Conservation (phyloP, 2,113 vertebrate genomes). For the Arothron firmamentum region DNA sequence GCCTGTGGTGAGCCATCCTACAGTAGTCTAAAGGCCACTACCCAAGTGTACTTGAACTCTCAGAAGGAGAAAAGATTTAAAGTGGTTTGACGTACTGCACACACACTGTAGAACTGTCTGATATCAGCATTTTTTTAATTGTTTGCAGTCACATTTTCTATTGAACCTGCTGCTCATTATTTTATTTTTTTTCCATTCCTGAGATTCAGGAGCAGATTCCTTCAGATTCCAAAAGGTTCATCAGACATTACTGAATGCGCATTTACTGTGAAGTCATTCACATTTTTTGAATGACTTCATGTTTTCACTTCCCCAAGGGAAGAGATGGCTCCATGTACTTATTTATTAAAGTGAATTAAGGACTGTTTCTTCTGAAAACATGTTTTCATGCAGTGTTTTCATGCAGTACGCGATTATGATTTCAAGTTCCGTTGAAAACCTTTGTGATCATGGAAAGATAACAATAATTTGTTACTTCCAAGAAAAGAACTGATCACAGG, state of each 20-base stretch:
- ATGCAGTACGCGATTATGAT: slow-evolving; percentile 5
- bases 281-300: no score
- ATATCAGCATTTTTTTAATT: slow-evolving; percentile 9
- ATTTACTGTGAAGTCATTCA: slow-evolving; percentile 9
- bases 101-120: slow-evolving; percentile 32
- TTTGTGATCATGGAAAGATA: slow-evolving; percentile 5
- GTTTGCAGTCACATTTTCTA: slow-evolving; percentile 28
- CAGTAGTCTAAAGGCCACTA: background rate
- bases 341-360: slow-evolving; percentile 48
- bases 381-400: slow-evolving; percentile 35
- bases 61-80: no score
- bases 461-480: slow-evolving; percentile 10
- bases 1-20: slow-evolving; percentile 5
- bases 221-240: slow-evolving; percentile 9
- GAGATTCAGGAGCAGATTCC: background rate
- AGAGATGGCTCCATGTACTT: slow-evolving; percentile 35
- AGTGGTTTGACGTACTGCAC: background rate
- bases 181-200: background rate
- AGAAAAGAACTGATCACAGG: slow-evolving; percentile 6
- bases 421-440: slow-evolving; percentile 10
- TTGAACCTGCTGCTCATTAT: no score
- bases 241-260: slow-evolving; percentile 21
- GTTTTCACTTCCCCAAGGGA: slow-evolving; percentile 11
- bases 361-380: slow-evolving; percentile 21
- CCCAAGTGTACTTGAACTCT: background rate